Evolutionary conservation across 2,797 vertebrate species (phyloP), one percentile per base, ranked within the genome.

Genomic region (Gouania willdenowi): DNA sequence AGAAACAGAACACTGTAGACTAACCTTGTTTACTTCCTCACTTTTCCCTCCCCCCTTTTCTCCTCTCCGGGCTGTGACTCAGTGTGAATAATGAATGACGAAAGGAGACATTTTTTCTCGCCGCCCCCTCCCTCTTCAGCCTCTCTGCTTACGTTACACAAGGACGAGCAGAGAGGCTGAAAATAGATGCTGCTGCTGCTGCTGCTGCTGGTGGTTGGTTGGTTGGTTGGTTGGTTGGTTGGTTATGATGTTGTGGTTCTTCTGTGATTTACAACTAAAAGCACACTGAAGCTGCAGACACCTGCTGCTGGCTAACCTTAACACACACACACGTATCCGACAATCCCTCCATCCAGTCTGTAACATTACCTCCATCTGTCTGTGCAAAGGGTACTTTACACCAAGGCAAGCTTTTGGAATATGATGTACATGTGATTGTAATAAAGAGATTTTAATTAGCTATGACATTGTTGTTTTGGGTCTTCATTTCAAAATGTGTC

Each of bases 401-500:
- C 70, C 31, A 75, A 29, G 31, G 44, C 53, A 67, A 64, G 71
- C 68, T 78, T 79, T 81, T 83, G 66, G 64, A 72, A 76, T 70
- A 77, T 75, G 63, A 86, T 84, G 83, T 85, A 84, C 66, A 86
- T 81, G 83, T 87, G 83, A 82, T 80, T 87, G 82, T 87, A 88
- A 87, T 88, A 88, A 88, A 86, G 81, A 89, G 66, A 85, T 81
- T 88, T 82, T 86, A 89, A 87, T 89, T 83, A 85, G 76, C 76
- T 83, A 85, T 56, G 54, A 73, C 32, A 43, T 3, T 0, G 12
- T 29, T 32, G 29, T 8, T 42, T 19, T 47, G 35, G 29, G 30
- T 64, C 34, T 69, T 67, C 4, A 28, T 43, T 52, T 24, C n/a
- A n/a, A n/a, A n/a, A n/a, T n/a, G n/a, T n/a, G n/a, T n/a, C n/a